Base-by-base conservation (phyloP, 1,140 invertebrate genomes). In the Spodoptera litura region DNA sequence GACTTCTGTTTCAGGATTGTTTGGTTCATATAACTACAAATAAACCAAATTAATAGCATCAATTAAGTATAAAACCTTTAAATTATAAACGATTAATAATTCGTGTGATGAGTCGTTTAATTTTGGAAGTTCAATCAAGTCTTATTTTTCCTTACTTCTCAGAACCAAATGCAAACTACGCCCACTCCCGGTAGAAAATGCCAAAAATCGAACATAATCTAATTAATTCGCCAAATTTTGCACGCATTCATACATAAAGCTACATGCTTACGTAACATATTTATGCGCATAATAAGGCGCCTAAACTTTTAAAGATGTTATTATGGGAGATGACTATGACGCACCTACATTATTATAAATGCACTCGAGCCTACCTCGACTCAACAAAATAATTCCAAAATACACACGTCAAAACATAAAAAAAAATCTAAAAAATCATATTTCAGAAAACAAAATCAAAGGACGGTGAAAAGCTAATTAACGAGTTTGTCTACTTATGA, bases 381-480 rank as follows among this genome's bases (percentile, higher is more conserved):
- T 84, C 80, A 78, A 87, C 84, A 85, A 92, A 84, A 80, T 80
- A 79, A 73, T 89, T 89, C 85, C 80, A 90, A 90, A 88, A 81
- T 85, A 86, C 83, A 87, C 61, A 88, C 81, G 87, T 93, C 91
- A 92, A 89, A 88, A 87, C 59, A 83, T 86, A 89, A 89, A 91
- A 31, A 90, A 85, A 90, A 85, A 82, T 87, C 84, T 84, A 80
- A 87, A 44, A 87, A 86, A 83, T 86, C 53, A 73, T 15, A 89
- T 61, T 38, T 44, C 44, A 31, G 13, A 76, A 82, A 80, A 88
- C 81, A 88, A 88, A 89, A 88, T 27, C 51, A 61, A 70, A 15
- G 15, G 27, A 44, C 53, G 71, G 55, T 38, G 71, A 44, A 49
- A 52, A 66, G 31, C 12, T 38, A 61, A 52, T 15, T 20, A 71